These are phyloP conservation scores for Platycheirus rosarum DNA, from an alignment of 2,888 invertebrate genomes.

Conservation along the genomic window DNA sequence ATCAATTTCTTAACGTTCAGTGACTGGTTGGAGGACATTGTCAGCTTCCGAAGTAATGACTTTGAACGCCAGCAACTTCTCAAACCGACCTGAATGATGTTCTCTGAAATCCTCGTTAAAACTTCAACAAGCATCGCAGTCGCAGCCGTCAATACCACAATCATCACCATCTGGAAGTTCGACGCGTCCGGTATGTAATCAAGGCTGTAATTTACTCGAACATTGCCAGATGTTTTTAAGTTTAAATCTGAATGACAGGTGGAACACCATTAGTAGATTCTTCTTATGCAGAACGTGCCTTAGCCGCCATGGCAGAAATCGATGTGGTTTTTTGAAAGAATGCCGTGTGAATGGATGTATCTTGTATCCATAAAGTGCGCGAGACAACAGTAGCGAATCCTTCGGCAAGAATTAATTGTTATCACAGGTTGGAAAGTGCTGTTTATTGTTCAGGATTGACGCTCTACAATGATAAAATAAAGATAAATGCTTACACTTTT, in stretches of 20 bases:
- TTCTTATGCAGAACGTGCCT: constrained; percentile 1
- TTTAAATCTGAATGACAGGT: too few relatives aligned
- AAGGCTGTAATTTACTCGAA: constrained; percentile 6
- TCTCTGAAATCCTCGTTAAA: background rate
- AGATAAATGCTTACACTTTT: constrained; percentile 3
- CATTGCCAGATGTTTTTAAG: constrained; percentile 5
- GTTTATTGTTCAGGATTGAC: constrained; percentile 3
- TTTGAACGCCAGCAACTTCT: background rate
- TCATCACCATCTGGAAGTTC: background rate
- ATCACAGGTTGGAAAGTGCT: too few relatives aligned
- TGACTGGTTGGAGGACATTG: background rate
- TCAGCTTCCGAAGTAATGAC: background rate
- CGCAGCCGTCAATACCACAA: too few relatives aligned
- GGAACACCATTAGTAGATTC: background rate
- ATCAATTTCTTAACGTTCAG: background rate
- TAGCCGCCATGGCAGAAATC: background rate
- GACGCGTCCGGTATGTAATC: background rate
- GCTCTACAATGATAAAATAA: background rate
- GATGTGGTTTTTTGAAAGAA: background rate
- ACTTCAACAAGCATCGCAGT: too few relatives aligned
- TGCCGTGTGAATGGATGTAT: background rate
- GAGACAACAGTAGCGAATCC: too few relatives aligned
- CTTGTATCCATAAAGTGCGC: background rate
- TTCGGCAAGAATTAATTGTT: background rate
- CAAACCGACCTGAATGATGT: background rate